Conservation (phyloP, 2,113 vertebrate species). For the Eolophus roseicapilla region DNA sequence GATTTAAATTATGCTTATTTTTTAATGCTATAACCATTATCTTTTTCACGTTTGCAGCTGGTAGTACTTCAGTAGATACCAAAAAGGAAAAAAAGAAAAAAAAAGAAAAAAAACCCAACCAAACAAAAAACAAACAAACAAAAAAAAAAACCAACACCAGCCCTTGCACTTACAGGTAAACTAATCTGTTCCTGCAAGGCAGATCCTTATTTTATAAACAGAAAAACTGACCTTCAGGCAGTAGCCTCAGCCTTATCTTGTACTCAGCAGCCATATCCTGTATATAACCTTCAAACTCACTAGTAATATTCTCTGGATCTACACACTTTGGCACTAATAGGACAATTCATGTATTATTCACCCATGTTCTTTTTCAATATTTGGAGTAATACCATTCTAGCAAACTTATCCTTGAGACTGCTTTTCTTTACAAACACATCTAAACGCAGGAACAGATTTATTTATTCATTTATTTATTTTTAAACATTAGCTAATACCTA, state of each 20-base stretch:
- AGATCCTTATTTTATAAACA: not conserved
- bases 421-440: not conserved
- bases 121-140: too few relatives aligned
- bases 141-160: too few relatives aligned
- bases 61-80: not conserved
- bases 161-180: not conserved
- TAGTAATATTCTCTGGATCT: not conserved
- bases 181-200: not conserved
- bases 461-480: not conserved
- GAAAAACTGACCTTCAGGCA: not conserved
- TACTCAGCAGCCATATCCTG: not conserved
- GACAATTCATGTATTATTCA: not conserved
- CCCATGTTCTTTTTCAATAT: not conserved
- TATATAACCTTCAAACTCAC: not conserved
- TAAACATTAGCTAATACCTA: not conserved
- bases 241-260: not conserved
- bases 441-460: not conserved
- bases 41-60: not conserved
- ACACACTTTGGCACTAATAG: not conserved
- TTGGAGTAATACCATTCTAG: not conserved
- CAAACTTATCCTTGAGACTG: not conserved
- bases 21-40: not conserved
- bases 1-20: not conserved
- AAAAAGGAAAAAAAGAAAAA: not conserved
- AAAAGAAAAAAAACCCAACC: not conserved